These are phyloP conservation scores for Achlya flavicornis DNA, from an alignment of 2,888 invertebrate genomes.

Conservation along the genomic window DNA sequence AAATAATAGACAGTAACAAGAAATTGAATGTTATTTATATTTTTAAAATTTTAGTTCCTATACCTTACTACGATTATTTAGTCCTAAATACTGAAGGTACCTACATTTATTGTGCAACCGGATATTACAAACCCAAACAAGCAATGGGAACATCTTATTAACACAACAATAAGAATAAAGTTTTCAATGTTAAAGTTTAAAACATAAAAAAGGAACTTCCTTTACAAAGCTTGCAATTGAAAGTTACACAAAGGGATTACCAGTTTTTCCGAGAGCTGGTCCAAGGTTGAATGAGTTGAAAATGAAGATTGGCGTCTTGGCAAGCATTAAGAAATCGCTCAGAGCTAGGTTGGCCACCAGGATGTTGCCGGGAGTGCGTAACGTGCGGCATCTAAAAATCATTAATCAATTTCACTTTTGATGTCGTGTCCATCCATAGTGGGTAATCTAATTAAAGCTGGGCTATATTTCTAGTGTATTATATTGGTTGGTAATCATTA, in stretches of 20 bases:
- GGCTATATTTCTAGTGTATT: not conserved
- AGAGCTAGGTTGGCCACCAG: constrained; percentile 90
- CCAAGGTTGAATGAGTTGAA: constrained; percentile 89
- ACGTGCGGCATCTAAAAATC: constrained; percentile 85
- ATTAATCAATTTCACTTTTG: constrained; percentile 23
- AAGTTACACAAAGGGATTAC: constrained; percentile 64
- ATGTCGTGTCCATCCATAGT: constrained; percentile 22
- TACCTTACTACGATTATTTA: too few relatives aligned
- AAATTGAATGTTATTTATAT: too few relatives aligned
- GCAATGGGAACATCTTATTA: not conserved
- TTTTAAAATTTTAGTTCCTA: too few relatives aligned
- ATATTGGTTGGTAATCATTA: too few relatives aligned
- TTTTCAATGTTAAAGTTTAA: not conserved
- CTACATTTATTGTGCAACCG: too few relatives aligned
- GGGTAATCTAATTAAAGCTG: constrained; percentile 30
- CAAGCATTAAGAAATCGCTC: constrained; percentile 89
- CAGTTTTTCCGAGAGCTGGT: constrained; percentile 88
- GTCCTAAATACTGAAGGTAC: not conserved
- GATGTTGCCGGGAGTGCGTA: constrained; percentile 89
- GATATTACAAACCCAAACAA: not conserved
- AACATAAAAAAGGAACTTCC: too few relatives aligned
- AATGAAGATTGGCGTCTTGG: constrained; percentile 89
- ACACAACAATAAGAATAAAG: not conserved
- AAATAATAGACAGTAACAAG: too few relatives aligned
- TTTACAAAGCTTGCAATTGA: not conserved